Percentiles rank a stretch among this genome's conserved stretches.
Conservation (phyloP, 2,888 invertebrate species). For the Agrochola lychnidis region DNA sequence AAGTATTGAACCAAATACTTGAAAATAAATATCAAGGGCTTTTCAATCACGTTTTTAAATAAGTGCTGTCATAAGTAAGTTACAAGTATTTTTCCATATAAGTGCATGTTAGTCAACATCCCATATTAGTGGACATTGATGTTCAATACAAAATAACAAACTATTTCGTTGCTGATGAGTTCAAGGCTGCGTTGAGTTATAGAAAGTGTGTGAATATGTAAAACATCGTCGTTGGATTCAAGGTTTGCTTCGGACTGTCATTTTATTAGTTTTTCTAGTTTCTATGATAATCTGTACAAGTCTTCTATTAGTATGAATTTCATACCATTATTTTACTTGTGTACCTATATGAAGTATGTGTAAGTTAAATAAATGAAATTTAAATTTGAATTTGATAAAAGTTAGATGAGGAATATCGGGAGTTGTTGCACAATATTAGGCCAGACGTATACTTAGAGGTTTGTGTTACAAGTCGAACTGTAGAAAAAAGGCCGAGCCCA, state of each 20-base stretch:
- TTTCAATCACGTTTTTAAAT: neutral
- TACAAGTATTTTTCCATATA: neutral
- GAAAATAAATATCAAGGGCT: constrained; percentile 16
- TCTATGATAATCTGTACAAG: neutral
- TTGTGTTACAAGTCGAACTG: neutral
- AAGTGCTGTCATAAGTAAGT: neutral
- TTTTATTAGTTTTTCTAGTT: neutral
- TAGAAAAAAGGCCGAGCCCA: neutral
- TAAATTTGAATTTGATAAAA: neutral
- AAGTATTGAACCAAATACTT: neutral
- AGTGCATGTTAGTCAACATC: neutral
- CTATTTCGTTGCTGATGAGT: constrained; percentile 1
- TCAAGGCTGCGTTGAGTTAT: constrained; percentile 36
- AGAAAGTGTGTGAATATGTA: constrained; percentile 10
- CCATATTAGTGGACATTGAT: constrained; percentile 13
- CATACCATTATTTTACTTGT: neutral
- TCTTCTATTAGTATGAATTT: neutral
- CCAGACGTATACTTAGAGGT: neutral
- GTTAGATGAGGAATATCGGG: neutral
- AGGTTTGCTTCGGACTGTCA: neutral
- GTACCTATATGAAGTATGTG: neutral
- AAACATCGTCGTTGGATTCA: constrained; percentile 14
- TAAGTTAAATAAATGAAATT: neutral
- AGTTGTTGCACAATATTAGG: neutral
- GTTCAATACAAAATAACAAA: neutral